A percentile compares a stretch with the other conserved stretches of the same genome.
These are phyloP conservation scores for Tineola bisselliella DNA, from an alignment of 2,888 invertebrate genomes.

Conservation along the genomic window DNA sequence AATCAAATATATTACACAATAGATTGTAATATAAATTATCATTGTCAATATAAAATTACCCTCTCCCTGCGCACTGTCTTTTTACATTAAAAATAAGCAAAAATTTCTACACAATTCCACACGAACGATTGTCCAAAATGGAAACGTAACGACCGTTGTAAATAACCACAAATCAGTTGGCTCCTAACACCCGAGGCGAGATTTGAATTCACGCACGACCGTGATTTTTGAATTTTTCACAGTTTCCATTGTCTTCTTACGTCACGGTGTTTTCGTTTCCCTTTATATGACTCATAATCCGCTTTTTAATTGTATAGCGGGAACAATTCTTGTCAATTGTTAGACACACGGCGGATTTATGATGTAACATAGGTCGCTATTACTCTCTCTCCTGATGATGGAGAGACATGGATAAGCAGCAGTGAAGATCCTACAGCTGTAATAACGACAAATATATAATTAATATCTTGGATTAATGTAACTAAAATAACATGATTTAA, in stretches of 20 bases:
- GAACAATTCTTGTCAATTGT: no score
- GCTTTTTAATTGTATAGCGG: no score
- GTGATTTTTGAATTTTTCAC: constrained; percentile 28
- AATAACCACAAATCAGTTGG: constrained; percentile 66
- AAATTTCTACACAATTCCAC: constrained; percentile 32
- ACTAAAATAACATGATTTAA: no score
- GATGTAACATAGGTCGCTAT: no score
- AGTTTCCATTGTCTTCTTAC: constrained; percentile 29
- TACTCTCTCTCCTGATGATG: no score
- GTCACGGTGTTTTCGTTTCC: not conserved
- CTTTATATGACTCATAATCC: no score
- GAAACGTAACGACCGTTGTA: constrained; percentile 63
- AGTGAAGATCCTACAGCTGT: no score
- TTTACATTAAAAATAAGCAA: constrained; percentile 10
- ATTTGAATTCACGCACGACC: constrained; percentile 60
- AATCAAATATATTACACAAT: not conserved
- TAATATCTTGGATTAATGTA: no score
- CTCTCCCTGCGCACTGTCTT: not conserved
- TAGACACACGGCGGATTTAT: no score
- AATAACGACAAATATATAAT: no score
- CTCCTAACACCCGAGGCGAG: constrained; percentile 59
- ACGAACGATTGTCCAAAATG: constrained; percentile 53
- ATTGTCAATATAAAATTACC: not conserved
- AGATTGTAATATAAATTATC: not conserved
- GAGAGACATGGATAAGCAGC: no score